These are phyloP conservation scores for Boloria euphrosyne DNA, from an alignment of 2,888 invertebrate species.

Conservation along the genomic window DNA sequence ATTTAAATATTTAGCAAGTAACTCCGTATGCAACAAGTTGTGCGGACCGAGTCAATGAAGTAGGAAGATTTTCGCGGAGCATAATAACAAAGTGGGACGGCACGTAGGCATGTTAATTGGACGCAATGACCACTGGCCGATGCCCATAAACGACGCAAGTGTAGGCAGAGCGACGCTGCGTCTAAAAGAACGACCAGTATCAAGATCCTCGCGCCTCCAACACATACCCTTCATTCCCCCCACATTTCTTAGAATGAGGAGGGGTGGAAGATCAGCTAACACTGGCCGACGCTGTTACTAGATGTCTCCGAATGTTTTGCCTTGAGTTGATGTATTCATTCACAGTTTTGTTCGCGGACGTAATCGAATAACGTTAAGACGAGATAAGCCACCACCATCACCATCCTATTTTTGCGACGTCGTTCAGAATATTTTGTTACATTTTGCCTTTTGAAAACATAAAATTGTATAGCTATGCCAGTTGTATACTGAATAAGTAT, in stretches of 20 bases:
- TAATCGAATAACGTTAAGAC: slow-evolving; percentile 40
- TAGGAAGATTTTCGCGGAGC: slow-evolving; percentile 70
- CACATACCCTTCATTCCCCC: slow-evolving; percentile 27
- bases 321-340: slow-evolving; percentile 69
- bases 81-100: slow-evolving; percentile 70
- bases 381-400: background rate
- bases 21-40: slow-evolving; percentile 6
- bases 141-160: slow-evolving; percentile 70
- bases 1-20: background rate
- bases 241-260: slow-evolving; percentile 30
- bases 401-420: no score
- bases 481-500: no score
- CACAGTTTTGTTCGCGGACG: slow-evolving; percentile 69
- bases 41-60: slow-evolving; percentile 39
- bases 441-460: no score
- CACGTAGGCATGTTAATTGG: slow-evolving; percentile 80
- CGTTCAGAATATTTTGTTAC: no score
- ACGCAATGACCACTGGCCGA: slow-evolving; percentile 71
- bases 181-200: slow-evolving; percentile 58
- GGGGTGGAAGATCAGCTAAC: slow-evolving; percentile 48
- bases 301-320: slow-evolving; percentile 58
- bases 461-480: no score
- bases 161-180: slow-evolving; percentile 74
- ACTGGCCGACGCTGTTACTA: slow-evolving; percentile 52
- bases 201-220: slow-evolving; percentile 45